Conservation (phyloP, 2,797 vertebrate genomes). For the Pachyuromys duprasi region DNA sequence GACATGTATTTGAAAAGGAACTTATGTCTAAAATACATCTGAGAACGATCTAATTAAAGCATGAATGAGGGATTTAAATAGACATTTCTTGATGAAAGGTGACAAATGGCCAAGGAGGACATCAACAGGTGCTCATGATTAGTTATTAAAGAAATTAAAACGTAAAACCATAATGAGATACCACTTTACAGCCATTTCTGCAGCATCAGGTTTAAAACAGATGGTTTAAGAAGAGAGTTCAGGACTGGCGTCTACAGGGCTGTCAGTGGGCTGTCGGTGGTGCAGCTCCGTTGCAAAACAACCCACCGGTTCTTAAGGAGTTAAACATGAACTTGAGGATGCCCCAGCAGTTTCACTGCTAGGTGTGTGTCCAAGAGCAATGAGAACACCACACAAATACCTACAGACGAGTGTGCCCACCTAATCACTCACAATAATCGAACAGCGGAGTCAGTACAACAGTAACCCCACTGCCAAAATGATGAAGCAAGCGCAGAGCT, state of each 20-base stretch:
- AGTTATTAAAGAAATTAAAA: not conserved
- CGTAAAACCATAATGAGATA: not conserved
- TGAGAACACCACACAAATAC: not conserved
- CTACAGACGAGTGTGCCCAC: not conserved
- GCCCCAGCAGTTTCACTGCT: not conserved
- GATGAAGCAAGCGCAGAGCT: not conserved
- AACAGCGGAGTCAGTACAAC: not conserved
- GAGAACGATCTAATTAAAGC: slow-evolving; percentile 3
- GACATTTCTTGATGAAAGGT: not conserved
- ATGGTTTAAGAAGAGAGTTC: not conserved
- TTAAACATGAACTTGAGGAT: not conserved
- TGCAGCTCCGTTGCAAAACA: not conserved
- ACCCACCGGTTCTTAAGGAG: not conserved
- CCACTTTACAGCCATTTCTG: not conserved
- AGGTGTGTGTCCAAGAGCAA: not conserved
- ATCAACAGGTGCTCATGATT: not conserved
- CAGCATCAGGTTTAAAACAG: not conserved
- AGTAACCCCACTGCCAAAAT: not conserved
- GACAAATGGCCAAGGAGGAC: not conserved
- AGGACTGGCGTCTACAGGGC: not conserved
- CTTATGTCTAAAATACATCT: not conserved
- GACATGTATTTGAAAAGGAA: not conserved
- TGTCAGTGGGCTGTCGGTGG: not conserved
- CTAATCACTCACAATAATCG: not conserved
- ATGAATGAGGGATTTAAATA: not conserved